Base-by-base conservation (phyloP, 37 sponge, comb jelly and placozoan species). In the Ianthella basta region DNA sequence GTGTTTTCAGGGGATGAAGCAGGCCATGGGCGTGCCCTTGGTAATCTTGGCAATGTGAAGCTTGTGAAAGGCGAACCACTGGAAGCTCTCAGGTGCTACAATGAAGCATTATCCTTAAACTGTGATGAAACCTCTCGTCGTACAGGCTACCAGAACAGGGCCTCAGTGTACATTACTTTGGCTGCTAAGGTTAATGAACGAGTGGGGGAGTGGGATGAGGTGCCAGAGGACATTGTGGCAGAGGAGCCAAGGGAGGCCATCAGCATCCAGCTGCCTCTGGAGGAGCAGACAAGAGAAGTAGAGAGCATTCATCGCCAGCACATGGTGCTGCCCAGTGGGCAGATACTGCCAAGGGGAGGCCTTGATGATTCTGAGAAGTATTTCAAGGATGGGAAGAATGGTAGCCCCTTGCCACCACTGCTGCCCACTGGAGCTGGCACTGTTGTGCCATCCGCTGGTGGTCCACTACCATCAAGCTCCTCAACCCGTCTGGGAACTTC, bases 1-100 rank as follows among this genome's bases (percentile, higher is more conserved):
- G 80, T 93, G 35, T 89, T 88, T 83, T 91, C 88, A 16, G 67
- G 82, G 50, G 91, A 93, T 53, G 29, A 24, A 0, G 60, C 70
- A 50, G 90, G 88, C 1, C 94, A 93, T 50, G 90, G 88, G 27
- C 40, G 91, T 38, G 88, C 85, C 8, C 85, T 81, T 79, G 91
- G 94, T 18, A 93, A 93, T 80, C 84, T 89, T 14, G 90, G 94
- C 5, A 93, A 90, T 53, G 60, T 93, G 53, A 75, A 66, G 60
- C 87, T 90, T 83, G 20, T 89, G 40, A 37, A 72, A 23, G 90
- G 85, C 36, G 50, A 88, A 6, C 72, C 66, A 38, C 65, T 75
- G 39, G 59, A 69, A 68, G 90, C 90, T 34, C 59, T 89, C 36
- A 88, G 56, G 0, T 82, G 87, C 37, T 93, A 88, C 61, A 78